Conservation (phyloP, 2,113 vertebrate species). For the Odocoileus virginianus region DNA sequence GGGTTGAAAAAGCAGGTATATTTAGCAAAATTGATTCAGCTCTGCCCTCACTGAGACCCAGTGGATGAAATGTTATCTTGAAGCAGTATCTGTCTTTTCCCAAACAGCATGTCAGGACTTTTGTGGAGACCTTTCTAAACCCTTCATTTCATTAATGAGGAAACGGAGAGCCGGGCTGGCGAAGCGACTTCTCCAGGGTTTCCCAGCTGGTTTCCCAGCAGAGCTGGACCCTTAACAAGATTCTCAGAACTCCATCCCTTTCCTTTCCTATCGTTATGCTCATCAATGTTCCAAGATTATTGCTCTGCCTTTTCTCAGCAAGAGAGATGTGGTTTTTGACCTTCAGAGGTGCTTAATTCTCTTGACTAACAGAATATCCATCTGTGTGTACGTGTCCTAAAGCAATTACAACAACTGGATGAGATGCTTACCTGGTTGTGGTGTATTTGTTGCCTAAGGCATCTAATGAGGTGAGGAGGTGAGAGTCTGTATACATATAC, state of each 20-base stretch:
- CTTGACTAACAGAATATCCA: not conserved
- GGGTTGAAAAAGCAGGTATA: no score
- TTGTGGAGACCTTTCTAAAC: not conserved
- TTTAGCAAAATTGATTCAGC: not conserved
- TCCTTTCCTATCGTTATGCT: not conserved
- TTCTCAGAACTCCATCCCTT: not conserved
- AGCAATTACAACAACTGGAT: not conserved
- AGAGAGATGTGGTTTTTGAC: not conserved
- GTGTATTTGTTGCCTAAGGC: not conserved
- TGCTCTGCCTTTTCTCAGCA: not conserved
- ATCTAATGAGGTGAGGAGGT: not conserved
- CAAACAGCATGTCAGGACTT: not conserved
- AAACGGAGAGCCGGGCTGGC: not conserved
- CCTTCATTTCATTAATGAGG: not conserved
- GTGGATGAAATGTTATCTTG: not conserved
- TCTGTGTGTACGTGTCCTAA: not conserved
- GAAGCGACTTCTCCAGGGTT: not conserved
- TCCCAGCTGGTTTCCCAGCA: no score
- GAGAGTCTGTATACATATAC: not conserved
- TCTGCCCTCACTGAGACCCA: not conserved
- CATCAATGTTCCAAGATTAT: not conserved
- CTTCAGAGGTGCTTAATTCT: constrained; percentile 39
- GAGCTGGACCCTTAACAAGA: not conserved
- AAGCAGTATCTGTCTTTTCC: not conserved
- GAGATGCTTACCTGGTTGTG: not conserved